Conservation (phyloP, 1,140 invertebrate species). For the Maniola jurtina region DNA sequence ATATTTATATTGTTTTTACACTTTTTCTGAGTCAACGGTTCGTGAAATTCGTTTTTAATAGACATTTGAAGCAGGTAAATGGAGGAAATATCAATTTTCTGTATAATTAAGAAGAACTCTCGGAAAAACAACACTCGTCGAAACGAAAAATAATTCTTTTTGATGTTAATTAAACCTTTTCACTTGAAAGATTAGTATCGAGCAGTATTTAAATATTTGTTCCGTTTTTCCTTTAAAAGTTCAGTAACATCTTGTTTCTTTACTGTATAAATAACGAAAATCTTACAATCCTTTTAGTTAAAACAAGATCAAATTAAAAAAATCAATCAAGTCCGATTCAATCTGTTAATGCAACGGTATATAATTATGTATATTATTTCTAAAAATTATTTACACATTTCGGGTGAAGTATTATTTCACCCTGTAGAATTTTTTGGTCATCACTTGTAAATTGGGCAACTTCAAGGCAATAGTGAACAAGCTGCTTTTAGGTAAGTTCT, state of each 20-base stretch:
- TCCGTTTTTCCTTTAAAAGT: not conserved
- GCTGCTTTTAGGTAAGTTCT: not conserved
- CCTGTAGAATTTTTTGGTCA: too few species aligned
- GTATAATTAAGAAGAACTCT: slow-evolving; percentile 1
- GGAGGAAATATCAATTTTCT: slow-evolving; percentile 3
- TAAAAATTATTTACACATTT: too few species aligned
- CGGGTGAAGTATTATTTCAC: too few species aligned
- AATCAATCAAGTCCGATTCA: too few species aligned
- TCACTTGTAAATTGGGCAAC: too few species aligned
- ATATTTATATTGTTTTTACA: not conserved
- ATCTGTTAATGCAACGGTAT: too few species aligned
- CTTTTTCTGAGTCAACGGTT: not conserved
- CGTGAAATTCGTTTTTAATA: slow-evolving; percentile 1
- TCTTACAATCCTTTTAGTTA: too few species aligned
- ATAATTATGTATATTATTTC: too few species aligned
- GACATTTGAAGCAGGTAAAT: slow-evolving; percentile 3
- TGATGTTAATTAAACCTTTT: slow-evolving; percentile 5
- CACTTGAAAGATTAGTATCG: not conserved
- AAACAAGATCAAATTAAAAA: too few species aligned
- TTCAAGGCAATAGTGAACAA: too few species aligned
- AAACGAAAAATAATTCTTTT: not conserved
- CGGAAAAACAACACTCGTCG: slow-evolving; percentile 2
- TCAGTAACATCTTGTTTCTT: too few species aligned
- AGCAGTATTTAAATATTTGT: not conserved
- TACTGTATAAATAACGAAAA: too few species aligned